Conservation (phyloP, 2,888 invertebrate genomes). For the Ophonus ardosiacus region DNA sequence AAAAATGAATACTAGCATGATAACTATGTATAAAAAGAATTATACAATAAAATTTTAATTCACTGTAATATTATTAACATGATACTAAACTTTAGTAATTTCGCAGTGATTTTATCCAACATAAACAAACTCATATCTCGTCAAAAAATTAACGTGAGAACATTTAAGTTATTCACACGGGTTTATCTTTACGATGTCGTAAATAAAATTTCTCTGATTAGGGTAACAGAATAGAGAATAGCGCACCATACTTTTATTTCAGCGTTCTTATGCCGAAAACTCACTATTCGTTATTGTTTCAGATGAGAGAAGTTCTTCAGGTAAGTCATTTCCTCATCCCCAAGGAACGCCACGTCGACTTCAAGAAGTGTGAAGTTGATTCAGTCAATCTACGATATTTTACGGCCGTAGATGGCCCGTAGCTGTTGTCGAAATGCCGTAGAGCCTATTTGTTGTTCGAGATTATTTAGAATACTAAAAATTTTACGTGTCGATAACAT, state of each 20-base stretch:
- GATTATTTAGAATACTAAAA: constrained; percentile 64
- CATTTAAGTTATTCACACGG: constrained; percentile 40
- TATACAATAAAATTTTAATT: neutral
- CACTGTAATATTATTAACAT: neutral
- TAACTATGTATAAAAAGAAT: neutral
- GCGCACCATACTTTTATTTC: constrained; percentile 9
- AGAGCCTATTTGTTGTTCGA: constrained; percentile 62
- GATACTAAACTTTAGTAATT: neutral
- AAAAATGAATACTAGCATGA: neutral
- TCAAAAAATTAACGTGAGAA: constrained; percentile 43
- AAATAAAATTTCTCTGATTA: constrained; percentile 41
- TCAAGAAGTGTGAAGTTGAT: constrained; percentile 29
- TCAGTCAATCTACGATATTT: constrained; percentile 39
- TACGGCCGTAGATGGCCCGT: constrained; percentile 50
- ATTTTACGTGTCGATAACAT: constrained; percentile 63
- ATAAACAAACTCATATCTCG: constrained; percentile 37
- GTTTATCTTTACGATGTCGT: constrained; percentile 40
- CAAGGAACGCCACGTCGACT: neutral
- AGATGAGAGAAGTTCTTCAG: constrained; percentile 19
- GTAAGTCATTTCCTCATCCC: constrained; percentile 21
- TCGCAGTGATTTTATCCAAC: constrained; percentile 3
- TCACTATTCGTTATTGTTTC: constrained; percentile 5
- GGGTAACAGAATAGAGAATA: constrained; percentile 15
- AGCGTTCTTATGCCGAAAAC: neutral
- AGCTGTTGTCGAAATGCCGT: constrained; percentile 29